Conservation (phyloP, 2,113 vertebrate genomes). For the Vanacampus margaritifer region DNA sequence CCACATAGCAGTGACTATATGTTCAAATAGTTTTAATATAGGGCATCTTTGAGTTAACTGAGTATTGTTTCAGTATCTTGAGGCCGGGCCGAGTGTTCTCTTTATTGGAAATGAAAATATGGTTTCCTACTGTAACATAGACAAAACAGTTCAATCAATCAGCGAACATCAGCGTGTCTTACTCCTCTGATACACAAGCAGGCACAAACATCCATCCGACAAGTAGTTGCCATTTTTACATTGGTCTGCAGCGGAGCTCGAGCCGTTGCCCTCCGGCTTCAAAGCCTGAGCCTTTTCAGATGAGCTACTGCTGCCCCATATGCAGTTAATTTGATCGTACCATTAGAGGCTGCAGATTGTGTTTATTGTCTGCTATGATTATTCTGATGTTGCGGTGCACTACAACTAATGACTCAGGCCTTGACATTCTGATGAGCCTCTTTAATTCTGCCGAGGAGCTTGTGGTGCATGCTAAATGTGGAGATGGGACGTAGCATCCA, state of each 20-base stretch:
- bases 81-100: no score
- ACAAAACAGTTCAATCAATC: background rate
- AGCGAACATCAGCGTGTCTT: background rate
- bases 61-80: no score
- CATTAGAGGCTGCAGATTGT: conserved; percentile 7
- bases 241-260: background rate
- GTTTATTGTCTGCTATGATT: conserved; percentile 13
- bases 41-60: no score
- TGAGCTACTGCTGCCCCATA: background rate
- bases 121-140: background rate
- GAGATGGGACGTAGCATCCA: conserved; percentile 36
- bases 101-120: no score
- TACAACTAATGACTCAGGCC: conserved; percentile 46
- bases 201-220: background rate
- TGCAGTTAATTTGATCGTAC: conserved; percentile 1
- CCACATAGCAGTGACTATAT: no score
- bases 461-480: conserved; percentile 34
- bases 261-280: background rate
- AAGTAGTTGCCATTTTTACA: background rate
- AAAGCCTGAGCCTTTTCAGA: background rate
- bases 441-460: conserved; percentile 41
- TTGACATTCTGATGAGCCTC: conserved; percentile 45
- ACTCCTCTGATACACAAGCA: background rate
- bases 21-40: no score
- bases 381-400: conserved; percentile 23